Evolutionary conservation across 2,888 invertebrate species (phyloP).

Genomic region (Meteorus colon): DNA sequence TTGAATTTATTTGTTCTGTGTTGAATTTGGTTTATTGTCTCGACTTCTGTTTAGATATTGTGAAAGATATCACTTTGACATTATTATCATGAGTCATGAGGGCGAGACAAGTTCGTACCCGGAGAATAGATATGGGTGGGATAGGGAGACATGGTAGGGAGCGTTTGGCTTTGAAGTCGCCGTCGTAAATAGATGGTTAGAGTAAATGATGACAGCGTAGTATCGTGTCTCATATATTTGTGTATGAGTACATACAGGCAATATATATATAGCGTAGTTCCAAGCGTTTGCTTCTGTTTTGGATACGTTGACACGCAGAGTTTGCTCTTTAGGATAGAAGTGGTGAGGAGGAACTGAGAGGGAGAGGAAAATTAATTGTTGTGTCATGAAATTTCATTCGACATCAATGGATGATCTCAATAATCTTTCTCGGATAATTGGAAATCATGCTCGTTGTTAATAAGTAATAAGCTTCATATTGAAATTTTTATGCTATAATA

Average conservation of each 20-base stretch:
- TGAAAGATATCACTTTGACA: constrained; percentile 59
- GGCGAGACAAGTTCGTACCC: constrained; percentile 44
- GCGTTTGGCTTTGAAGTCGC: constrained; percentile 61
- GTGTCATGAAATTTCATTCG: no score
- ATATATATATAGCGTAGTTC: neutral
- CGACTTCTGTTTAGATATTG: neutral
- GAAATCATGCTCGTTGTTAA: no score
- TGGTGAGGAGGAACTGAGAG: no score
- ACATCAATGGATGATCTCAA: no score
- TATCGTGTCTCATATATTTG: neutral
- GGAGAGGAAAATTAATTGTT: no score
- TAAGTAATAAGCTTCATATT: no score
- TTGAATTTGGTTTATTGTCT: neutral
- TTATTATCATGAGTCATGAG: constrained; percentile 60
- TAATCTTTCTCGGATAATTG: no score
- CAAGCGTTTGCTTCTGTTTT: no score
- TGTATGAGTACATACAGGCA: neutral
- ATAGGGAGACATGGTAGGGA: constrained; percentile 52
- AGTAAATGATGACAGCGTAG: constrained; percentile 64
- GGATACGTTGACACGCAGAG: no score
- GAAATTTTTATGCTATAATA: no score
- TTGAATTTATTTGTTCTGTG: neutral
- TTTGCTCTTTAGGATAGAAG: no score
- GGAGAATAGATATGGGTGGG: neutral
- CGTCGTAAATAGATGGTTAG: constrained; percentile 64